Percentiles rank a stretch among this genome's conserved stretches.
Conservation (phyloP, 2,113 vertebrate genomes). For the Pogona vitticeps region DNA sequence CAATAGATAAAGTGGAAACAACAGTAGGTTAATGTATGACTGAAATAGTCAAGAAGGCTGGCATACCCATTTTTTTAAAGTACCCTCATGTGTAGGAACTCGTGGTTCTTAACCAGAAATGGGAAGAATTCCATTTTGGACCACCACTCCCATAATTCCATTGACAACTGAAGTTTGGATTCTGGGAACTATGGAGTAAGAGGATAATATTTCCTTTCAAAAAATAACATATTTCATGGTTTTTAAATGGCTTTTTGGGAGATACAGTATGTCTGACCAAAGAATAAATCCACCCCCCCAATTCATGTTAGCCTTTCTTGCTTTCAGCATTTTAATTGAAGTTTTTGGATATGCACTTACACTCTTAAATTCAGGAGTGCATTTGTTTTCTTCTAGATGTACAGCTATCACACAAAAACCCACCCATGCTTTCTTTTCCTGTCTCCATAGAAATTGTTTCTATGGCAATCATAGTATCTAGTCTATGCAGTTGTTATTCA, state of each 20-base stretch:
- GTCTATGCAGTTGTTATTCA: conserved; percentile 28
- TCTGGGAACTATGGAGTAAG: too few species aligned
- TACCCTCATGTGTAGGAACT: background rate
- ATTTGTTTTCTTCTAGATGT: conserved; percentile 45
- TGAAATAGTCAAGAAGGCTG: background rate
- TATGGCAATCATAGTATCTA: conserved; percentile 61
- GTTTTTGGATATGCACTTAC: conserved; percentile 28
- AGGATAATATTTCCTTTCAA: background rate
- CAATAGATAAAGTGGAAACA: background rate
- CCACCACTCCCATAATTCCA: too few species aligned
- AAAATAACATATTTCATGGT: background rate
- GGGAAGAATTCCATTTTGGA: too few species aligned
- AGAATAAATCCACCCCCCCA: too few species aligned
- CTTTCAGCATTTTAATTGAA: conserved; percentile 18
- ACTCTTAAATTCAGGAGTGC: background rate
- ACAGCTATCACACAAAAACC: conserved; percentile 35
- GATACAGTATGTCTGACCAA: background rate
- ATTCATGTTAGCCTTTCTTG: too few species aligned
- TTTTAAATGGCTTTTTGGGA: background rate
- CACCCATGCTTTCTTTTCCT: conserved; percentile 39
- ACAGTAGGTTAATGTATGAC: background rate
- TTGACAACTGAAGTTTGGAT: too few species aligned
- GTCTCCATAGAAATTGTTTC: conserved; percentile 68
- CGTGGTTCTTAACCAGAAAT: background rate
- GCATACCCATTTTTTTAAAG: too few species aligned